These are phyloP conservation scores for Drosophila parabipectinata DNA, from an alignment of 1,140 invertebrate species.

Conservation along the genomic window DNA sequence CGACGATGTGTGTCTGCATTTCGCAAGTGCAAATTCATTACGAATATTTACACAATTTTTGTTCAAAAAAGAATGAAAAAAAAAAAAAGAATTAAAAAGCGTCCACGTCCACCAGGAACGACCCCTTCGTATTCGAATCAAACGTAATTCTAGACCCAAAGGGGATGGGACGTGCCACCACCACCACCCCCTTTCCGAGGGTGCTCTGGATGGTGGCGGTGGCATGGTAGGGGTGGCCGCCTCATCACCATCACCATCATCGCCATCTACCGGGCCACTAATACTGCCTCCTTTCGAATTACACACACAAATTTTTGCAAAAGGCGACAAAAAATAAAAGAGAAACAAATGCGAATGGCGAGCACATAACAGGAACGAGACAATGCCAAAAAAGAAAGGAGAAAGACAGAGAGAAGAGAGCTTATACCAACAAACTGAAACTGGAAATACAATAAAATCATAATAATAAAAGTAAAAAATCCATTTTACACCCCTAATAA, in stretches of 20 bases:
- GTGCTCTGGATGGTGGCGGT: not conserved
- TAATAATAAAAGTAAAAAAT: constrained; percentile 83
- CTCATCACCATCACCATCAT: constrained; percentile 24
- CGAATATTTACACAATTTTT: constrained; percentile 74
- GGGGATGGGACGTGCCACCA: constrained; percentile 35
- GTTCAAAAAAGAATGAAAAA: constrained; percentile 27
- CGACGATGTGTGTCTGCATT: constrained; percentile 23
- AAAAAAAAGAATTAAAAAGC: constrained; percentile 49
- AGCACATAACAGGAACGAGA: constrained; percentile 59
- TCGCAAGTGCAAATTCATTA: constrained; percentile 64
- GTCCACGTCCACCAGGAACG: constrained; percentile 30
- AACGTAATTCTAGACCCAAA: constrained; percentile 37
- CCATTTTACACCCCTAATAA: constrained; percentile 83
- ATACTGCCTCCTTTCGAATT: constrained; percentile 51
- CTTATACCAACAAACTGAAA: constrained; percentile 3
- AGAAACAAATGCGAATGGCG: constrained; percentile 68
- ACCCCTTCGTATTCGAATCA: constrained; percentile 9
- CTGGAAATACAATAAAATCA: constrained; percentile 82
- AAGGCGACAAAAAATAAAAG: constrained; percentile 43
- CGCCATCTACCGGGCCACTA: constrained; percentile 22
- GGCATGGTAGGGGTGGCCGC: constrained; percentile 36
- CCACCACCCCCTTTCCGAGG: not conserved
- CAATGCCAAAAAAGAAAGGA: constrained; percentile 43
- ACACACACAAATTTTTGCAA: constrained; percentile 64
- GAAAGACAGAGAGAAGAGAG: constrained; percentile 18